These are phyloP conservation scores for Lagocephalus sceleratus DNA, from an alignment of 2,797 vertebrate genomes.

Conservation along the genomic window DNA sequence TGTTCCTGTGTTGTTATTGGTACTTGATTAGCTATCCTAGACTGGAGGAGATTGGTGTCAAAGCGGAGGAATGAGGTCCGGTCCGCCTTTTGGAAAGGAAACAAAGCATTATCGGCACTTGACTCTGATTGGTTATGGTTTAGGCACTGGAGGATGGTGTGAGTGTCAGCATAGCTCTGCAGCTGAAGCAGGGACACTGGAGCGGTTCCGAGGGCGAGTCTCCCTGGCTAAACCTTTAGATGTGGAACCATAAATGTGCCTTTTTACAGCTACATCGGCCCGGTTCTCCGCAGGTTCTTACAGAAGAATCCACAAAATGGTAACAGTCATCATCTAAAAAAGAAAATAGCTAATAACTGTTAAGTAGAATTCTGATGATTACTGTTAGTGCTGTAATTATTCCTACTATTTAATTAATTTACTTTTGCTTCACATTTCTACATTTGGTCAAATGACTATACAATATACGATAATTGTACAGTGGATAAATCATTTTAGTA, in stretches of 20 bases:
- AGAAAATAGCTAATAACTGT: too few relatives aligned
- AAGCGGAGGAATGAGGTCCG: conserved; percentile 61
- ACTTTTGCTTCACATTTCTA: not conserved
- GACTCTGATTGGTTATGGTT: conserved; percentile 26
- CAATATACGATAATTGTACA: not conserved
- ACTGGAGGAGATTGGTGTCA: conserved; percentile 40
- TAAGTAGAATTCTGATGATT: not conserved
- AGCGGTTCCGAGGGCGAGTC: conserved; percentile 13
- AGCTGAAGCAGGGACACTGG: conserved; percentile 35
- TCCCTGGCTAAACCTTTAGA: conserved; percentile 21
- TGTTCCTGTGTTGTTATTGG: conserved; percentile 63
- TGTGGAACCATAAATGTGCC: not conserved
- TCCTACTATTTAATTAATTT: not conserved
- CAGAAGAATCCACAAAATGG: too few relatives aligned
- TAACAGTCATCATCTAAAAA: too few relatives aligned
- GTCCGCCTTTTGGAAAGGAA: conserved; percentile 14
- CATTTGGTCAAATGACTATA: not conserved
- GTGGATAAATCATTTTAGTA: too few relatives aligned
- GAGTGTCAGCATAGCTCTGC: conserved; percentile 39
- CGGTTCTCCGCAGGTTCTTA: too few relatives aligned
- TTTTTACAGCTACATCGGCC: too few relatives aligned
- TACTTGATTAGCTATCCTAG: conserved; percentile 51
- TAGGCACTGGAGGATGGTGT: conserved; percentile 16
- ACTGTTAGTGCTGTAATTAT: not conserved
- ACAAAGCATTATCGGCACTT: conserved; percentile 24